A percentile compares a stretch with the other conserved stretches of the same genome.
Evolutionary conservation across 2,888 invertebrate species (phyloP).

Genomic region (Chrysolina americana): DNA sequence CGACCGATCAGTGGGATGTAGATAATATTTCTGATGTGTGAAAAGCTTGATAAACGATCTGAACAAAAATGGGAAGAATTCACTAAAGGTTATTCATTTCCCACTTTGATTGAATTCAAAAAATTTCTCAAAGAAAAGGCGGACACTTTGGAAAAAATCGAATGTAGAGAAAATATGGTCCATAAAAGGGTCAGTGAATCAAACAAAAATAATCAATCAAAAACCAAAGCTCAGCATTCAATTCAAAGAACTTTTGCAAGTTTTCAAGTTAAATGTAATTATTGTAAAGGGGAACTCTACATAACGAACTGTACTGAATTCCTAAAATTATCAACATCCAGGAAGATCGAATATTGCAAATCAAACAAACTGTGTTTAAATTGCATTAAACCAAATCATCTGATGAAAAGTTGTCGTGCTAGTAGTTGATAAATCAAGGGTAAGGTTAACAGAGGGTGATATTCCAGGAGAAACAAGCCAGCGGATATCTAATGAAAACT

Average conservation of each 20-base stretch:
- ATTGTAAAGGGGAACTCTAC: slow-evolving; percentile 15
- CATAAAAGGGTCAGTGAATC: no score
- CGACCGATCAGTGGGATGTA: slow-evolving; percentile 16
- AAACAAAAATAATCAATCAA: not conserved
- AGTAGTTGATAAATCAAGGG: slow-evolving; percentile 3
- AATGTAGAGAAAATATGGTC: no score
- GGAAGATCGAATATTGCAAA: not conserved
- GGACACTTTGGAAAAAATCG: no score
- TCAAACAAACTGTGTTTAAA: not conserved
- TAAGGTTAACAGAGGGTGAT: not conserved
- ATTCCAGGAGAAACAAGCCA: not conserved
- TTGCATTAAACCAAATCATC: slow-evolving; percentile 23
- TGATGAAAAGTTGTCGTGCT: slow-evolving; percentile 20
- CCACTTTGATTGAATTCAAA: not conserved
- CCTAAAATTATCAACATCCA: not conserved
- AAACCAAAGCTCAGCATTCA: not conserved
- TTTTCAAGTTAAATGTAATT: slow-evolving; percentile 16
- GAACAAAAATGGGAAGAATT: slow-evolving; percentile 28
- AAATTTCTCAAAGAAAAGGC: slow-evolving; percentile 3
- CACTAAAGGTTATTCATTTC: slow-evolving; percentile 6
- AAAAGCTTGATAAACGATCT: slow-evolving; percentile 14
- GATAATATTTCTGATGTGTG: slow-evolving; percentile 27
- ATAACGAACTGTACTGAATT: slow-evolving; percentile 21
- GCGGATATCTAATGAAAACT: not conserved
- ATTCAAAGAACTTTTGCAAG: not conserved